Evolutionary conservation across 1,140 invertebrate genomes (phyloP).

Genomic region (Muscidifurax raptorellus): DNA sequence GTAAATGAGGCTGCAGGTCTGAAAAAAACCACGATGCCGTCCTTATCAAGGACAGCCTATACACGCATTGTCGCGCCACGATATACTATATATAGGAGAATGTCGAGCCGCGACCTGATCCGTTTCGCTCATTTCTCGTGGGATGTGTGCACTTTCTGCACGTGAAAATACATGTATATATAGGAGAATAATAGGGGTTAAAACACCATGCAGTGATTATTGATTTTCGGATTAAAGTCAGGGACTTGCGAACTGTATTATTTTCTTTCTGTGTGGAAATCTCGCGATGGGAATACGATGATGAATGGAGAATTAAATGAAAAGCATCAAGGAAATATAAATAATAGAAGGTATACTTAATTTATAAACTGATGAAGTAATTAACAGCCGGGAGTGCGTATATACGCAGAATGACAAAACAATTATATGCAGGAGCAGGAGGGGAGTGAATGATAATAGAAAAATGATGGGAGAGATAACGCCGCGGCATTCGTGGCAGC

Average conservation of each 20-base stretch:
- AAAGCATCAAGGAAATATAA: not conserved
- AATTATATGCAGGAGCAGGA: not conserved
- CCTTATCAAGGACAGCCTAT: slow-evolving; percentile 48
- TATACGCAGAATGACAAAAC: not conserved
- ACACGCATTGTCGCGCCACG: slow-evolving; percentile 1
- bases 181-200: not conserved
- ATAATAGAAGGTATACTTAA: not conserved
- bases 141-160: slow-evolving; percentile 14
- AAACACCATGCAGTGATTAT: too few relatives aligned
- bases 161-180: not conserved
- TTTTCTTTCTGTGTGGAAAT: not conserved
- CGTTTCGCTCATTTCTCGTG: not conserved
- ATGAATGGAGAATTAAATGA: not conserved
- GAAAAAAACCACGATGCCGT: not conserved
- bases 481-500: not conserved
- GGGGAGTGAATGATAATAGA: not conserved
- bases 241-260: too few relatives aligned
- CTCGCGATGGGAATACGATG: not conserved
- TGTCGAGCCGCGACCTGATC: slow-evolving; percentile 27
- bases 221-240: not conserved
- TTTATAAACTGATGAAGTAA: not conserved
- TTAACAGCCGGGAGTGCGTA: not conserved
- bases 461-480: not conserved
- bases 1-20: slow-evolving; percentile 35
- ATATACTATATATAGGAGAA: not conserved